phyloP scores from a whole-genome alignment of 2,888 invertebrate genomes.

The Dendrolimus pini region DNA sequence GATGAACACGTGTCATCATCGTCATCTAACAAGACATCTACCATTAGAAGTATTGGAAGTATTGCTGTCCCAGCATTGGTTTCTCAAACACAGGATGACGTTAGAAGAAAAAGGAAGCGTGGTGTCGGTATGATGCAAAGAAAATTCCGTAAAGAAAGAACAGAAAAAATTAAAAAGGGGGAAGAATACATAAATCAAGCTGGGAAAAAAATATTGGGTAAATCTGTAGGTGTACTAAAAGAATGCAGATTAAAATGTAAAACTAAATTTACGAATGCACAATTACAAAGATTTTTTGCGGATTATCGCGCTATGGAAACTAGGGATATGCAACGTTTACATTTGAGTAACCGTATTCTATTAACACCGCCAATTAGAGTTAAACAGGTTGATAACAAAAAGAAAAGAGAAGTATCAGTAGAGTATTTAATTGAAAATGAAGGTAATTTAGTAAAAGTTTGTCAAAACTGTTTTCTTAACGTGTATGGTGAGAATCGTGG shows the following conservation, averaged over 20 bases:
- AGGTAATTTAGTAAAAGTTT: constrained; percentile 4
- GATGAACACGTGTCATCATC: constrained; percentile 4
- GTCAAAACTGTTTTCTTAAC: constrained; percentile 4
- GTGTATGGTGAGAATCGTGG: constrained; percentile 4
- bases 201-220: constrained; percentile 2
- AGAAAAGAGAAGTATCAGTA: constrained; percentile 2
- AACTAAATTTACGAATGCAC: constrained; percentile 6
- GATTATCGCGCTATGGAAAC: constrained; percentile 7
- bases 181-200: constrained; percentile 2
- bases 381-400: constrained; percentile 2
- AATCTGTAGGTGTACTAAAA: constrained; percentile 5
- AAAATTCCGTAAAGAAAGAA: constrained; percentile 1
- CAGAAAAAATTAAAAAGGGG: constrained; percentile 3
- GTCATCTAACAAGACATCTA: constrained; percentile 2
- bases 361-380: constrained; percentile 1
- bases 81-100: constrained; percentile 4
- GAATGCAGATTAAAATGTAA: constrained; percentile 5
- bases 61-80: too few species aligned
- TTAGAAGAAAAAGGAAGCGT: background rate
- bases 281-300: constrained; percentile 7
- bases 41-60: background rate
- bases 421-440: constrained; percentile 3
- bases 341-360: constrained; percentile 5
- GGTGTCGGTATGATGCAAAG: constrained; percentile 1
- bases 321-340: constrained; percentile 7